phyloP scores from a whole-genome alignment of 1,140 invertebrate species.

The Drosophila sproati region DNA sequence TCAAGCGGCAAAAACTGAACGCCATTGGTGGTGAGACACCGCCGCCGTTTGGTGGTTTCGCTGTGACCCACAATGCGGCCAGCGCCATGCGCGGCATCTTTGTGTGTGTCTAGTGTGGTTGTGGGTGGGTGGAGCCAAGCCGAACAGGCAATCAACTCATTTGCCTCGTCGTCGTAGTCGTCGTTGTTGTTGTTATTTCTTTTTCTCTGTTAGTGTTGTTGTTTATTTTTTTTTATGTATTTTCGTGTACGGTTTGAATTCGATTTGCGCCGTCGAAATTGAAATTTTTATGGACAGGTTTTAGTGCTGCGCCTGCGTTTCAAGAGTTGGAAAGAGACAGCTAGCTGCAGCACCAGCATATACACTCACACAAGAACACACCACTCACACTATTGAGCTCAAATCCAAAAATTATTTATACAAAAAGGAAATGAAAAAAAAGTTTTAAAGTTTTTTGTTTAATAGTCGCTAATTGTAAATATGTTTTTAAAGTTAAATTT shows the following conservation, averaged over 20 bases:
- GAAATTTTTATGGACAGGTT: conserved; percentile 55
- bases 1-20: conserved; percentile 73
- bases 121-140: conserved; percentile 56
- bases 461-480: conserved; percentile 57
- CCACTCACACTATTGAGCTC: conserved; percentile 59
- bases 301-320: conserved; percentile 24
- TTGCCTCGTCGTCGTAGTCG: conserved; percentile 38
- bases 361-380: conserved; percentile 12
- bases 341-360: conserved; percentile 50
- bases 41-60: conserved; percentile 61
- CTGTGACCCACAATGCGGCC: conserved; percentile 64
- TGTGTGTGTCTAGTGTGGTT: conserved; percentile 67
- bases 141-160: conserved; percentile 31
- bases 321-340: conserved; percentile 55
- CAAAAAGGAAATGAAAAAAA: conserved; percentile 43
- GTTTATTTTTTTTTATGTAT: conserved; percentile 56
- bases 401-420: conserved; percentile 80
- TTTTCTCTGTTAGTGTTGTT: conserved; percentile 32
- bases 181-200: conserved; percentile 46
- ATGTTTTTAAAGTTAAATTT: conserved; percentile 34
- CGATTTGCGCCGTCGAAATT: conserved; percentile 52
- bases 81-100: conserved; percentile 78
- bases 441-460: conserved; percentile 38
- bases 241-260: conserved; percentile 50
- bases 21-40: conserved; percentile 36